Percentiles rank a stretch among this genome's conserved stretches.
Conservation (phyloP, 2,888 invertebrate genomes). For the Marronus borbonicus region DNA sequence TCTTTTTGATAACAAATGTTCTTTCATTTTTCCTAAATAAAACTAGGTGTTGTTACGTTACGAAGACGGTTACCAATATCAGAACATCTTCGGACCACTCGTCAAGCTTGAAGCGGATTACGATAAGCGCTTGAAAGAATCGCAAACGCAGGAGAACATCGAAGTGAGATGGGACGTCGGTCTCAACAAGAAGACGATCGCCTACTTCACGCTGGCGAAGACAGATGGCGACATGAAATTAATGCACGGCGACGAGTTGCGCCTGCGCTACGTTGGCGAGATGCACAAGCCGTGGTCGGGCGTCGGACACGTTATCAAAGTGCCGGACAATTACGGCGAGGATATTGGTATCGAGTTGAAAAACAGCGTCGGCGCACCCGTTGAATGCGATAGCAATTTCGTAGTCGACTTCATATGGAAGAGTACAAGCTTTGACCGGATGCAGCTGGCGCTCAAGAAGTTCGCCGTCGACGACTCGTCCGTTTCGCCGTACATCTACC, state of each 20-base stretch:
- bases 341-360: slow-evolving; percentile 98
- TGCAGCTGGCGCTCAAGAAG: slow-evolving; percentile 94
- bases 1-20: too few species aligned
- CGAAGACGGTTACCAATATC: slow-evolving; percentile 99
- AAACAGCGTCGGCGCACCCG: slow-evolving; percentile 93
- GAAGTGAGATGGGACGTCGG: slow-evolving; percentile 99
- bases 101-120: slow-evolving; percentile 99
- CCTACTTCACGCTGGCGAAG: slow-evolving; percentile 97
- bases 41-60: slow-evolving; percentile 77
- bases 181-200: slow-evolving; percentile 97
- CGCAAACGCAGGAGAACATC: slow-evolving; percentile 98
- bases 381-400: slow-evolving; percentile 95
- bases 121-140: slow-evolving; percentile 97
- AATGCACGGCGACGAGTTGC: slow-evolving; percentile 98
- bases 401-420: slow-evolving; percentile 99
- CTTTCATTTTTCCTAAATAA: too few species aligned
- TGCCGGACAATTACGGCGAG: slow-evolving; percentile 96
- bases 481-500: slow-evolving; percentile 98
- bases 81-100: slow-evolving; percentile 97
- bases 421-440: slow-evolving; percentile 97
- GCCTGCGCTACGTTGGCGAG: slow-evolving; percentile 94
- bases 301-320: slow-evolving; percentile 97
- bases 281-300: slow-evolving; percentile 97
- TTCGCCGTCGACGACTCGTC: slow-evolving; percentile 97
- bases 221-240: slow-evolving; percentile 99